Evolutionary conservation across 2,113 vertebrate genomes (phyloP), one percentile per base, ranked within the genome.

Genomic region (Ramphastos sulfuratus): DNA sequence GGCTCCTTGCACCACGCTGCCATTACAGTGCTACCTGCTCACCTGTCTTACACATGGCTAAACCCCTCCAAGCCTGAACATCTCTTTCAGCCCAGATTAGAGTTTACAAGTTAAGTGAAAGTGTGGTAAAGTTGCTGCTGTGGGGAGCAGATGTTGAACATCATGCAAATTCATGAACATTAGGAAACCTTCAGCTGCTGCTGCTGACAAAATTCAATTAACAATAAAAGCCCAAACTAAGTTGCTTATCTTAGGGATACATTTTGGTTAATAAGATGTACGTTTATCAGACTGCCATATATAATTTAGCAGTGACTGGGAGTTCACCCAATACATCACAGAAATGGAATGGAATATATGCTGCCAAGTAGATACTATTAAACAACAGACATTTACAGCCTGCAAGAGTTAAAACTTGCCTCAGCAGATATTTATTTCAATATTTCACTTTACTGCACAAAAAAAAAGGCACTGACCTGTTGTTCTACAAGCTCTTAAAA

Each of bases 141-240:
- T 85, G 90, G 97, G 86, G 60, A 97, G 81, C 97, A 97, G 97
- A 97, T 98, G 97, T 95, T 97, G 95, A 92, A 97, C 92, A 89
- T 94, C 92, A 94, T 96, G 96, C 90, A 96, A 97, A 97, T 97
- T 90, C 88, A 87, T 30, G 56, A 96, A 94, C 88, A 69, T 74
- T 88, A 93, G 84, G 91, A 92, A 95, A 95, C 94, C 87, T 95
- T 95, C 90, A 61, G 91, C 90, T 95, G 92, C 95, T 82, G 67
- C 96, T 90, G 93, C 93, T 58, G 72, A 82, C 96, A 97, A 96
- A 96, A 97, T 96, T 96, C 97, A 97, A 97, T 97, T 96, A 97
- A 97, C 95, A 97, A 90, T 95, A 96, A 97, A 97, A 95, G 92
- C 91, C 83, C 79, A 89, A 95, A 95, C 86, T 85, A 96, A 91